Conservation (phyloP, 2,797 vertebrate species). For the Syngnathus rostellatus region DNA sequence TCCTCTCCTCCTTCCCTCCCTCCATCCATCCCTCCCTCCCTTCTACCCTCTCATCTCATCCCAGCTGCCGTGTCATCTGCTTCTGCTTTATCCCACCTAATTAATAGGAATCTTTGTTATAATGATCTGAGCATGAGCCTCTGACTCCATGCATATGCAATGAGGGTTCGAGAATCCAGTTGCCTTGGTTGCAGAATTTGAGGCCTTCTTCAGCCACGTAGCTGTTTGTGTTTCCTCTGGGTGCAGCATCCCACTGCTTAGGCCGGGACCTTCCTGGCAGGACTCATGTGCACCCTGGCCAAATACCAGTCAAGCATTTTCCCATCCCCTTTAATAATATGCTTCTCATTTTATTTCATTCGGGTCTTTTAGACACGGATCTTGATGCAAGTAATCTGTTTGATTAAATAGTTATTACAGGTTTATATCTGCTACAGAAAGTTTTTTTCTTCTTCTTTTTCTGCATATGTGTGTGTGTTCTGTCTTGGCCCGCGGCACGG, state of each 20-base stretch:
- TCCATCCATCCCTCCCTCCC: slow-evolving; percentile 14
- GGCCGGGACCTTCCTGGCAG: slow-evolving; percentile 32
- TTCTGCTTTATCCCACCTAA: slow-evolving; percentile 72
- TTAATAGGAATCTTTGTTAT: slow-evolving; percentile 79
- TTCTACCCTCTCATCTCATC: slow-evolving; percentile 54
- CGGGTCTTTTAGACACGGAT: slow-evolving; percentile 57
- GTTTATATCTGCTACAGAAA: slow-evolving; percentile 12
- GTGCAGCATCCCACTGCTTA: slow-evolving; percentile 21
- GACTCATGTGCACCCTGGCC: slow-evolving; percentile 24
- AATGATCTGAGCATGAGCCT: slow-evolving; percentile 68
- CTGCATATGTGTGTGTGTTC: slow-evolving; percentile 21
- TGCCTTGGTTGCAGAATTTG: slow-evolving; percentile 55
- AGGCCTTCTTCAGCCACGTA: slow-evolving; percentile 36
- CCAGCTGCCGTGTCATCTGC: slow-evolving; percentile 67
- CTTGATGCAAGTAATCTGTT: slow-evolving; percentile 79
- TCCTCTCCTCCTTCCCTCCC: slow-evolving; percentile 30
- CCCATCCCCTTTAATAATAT: slow-evolving; percentile 73
- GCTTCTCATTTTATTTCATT: slow-evolving; percentile 62
- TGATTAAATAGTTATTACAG: slow-evolving; percentile 65
- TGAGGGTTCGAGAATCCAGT: slow-evolving; percentile 54
- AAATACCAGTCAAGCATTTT: slow-evolving; percentile 39
- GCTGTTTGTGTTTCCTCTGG: slow-evolving; percentile 23
- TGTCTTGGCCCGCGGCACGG: slow-evolving; percentile 74
- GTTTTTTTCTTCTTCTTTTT: not conserved
- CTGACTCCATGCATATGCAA: slow-evolving; percentile 71